Percentiles rank a stretch among this genome's conserved stretches.
Evolutionary conservation across 2,888 invertebrate genomes (phyloP).

Genomic region (Eilema depressum): DNA sequence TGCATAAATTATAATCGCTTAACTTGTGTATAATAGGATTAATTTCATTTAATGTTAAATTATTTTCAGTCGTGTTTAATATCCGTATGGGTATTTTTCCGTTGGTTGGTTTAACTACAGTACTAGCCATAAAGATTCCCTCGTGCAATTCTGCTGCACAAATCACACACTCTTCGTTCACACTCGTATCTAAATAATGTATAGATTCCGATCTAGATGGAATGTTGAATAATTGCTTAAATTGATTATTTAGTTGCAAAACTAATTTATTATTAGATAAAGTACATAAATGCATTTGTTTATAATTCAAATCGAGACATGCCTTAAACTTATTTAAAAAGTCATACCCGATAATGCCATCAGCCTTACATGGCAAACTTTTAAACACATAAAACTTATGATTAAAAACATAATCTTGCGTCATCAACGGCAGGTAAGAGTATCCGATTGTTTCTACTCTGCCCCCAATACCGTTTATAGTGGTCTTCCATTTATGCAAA

Average conservation of each 20-base stretch:
- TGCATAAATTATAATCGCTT: conserved; percentile 11
- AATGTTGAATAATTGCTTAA: neutral
- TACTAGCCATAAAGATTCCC: conserved; percentile 20
- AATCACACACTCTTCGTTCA: conserved; percentile 19
- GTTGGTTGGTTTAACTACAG: conserved; percentile 18
- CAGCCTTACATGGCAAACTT: neutral
- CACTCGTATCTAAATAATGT: conserved; percentile 17
- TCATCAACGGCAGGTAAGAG: neutral
- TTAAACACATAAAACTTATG: conserved; percentile 12
- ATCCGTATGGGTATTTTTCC: conserved; percentile 26
- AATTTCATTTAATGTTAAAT: neutral
- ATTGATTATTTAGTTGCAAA: neutral
- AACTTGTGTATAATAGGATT: neutral
- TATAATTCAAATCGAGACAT: conserved; percentile 2
- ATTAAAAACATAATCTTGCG: neutral
- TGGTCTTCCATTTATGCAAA: neutral
- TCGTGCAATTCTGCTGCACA: conserved; percentile 16
- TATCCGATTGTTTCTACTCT: conserved; percentile 6
- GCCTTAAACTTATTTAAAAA: conserved; percentile 8
- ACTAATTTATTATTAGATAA: neutral
- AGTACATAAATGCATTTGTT: too few relatives aligned
- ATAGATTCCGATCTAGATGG: conserved; percentile 30
- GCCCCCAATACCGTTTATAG: conserved; percentile 11
- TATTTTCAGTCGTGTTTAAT: conserved; percentile 30
- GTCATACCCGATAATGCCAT: conserved; percentile 4